phyloP scores from a whole-genome alignment of 2,113 vertebrate species.

The Phaethon lepturus region DNA sequence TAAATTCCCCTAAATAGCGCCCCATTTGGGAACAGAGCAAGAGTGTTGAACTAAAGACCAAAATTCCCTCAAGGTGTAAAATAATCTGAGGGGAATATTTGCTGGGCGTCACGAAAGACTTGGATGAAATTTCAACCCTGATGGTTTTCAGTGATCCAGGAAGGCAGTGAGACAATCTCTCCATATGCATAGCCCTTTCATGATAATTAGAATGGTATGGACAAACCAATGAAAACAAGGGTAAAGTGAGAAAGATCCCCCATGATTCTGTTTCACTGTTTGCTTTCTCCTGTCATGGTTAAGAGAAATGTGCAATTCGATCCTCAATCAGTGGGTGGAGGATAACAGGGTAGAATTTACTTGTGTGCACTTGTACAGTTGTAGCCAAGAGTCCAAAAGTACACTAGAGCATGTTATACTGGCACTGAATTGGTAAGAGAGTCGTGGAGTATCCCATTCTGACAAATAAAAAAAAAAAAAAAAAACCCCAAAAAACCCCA shows the following conservation, averaged over 20 bases:
- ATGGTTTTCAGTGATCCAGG: slow-evolving; percentile 84
- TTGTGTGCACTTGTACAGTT: slow-evolving; percentile 87
- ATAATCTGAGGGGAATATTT: slow-evolving; percentile 83
- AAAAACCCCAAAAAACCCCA: not conserved
- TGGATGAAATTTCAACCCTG: slow-evolving; percentile 87
- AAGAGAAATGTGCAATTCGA: slow-evolving; percentile 88
- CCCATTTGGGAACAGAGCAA: slow-evolving; percentile 86
- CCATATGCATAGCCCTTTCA: slow-evolving; percentile 82
- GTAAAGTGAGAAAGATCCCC: slow-evolving; percentile 82
- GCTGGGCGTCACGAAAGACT: slow-evolving; percentile 84
- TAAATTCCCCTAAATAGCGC: slow-evolving; percentile 83
- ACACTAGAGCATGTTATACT: slow-evolving; percentile 83
- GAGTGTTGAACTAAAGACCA: slow-evolving; percentile 86
- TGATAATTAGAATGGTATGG: slow-evolving; percentile 84
- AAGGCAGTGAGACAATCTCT: slow-evolving; percentile 85
- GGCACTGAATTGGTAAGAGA: slow-evolving; percentile 82
- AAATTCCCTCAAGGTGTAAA: slow-evolving; percentile 87
- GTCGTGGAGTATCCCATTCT: slow-evolving; percentile 82
- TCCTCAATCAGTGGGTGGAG: slow-evolving; percentile 85
- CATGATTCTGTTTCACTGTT: slow-evolving; percentile 85
- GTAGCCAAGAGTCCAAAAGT: slow-evolving; percentile 89
- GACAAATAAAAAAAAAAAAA: slow-evolving; percentile 65
- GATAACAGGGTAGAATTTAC: slow-evolving; percentile 89
- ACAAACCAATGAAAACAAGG: slow-evolving; percentile 83
- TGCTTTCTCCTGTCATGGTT: slow-evolving; percentile 86